These are phyloP conservation scores for Thereva unica DNA, from an alignment of 2,888 invertebrate species.

Conservation along the genomic window DNA sequence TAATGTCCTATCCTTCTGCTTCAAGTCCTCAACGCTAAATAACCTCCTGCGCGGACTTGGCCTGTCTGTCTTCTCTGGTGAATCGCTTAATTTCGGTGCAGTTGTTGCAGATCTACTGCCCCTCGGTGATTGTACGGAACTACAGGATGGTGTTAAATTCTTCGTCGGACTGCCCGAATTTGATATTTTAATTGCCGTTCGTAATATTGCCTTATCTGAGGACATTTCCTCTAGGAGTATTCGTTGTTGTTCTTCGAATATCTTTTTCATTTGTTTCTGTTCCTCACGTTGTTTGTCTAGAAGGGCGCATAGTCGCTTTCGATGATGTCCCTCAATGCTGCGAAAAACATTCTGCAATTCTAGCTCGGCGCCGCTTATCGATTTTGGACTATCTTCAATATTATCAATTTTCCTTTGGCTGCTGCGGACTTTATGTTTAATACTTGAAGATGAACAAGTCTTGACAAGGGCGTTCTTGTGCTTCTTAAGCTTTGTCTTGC, in stretches of 20 bases:
- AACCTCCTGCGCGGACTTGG: slow-evolving; percentile 9
- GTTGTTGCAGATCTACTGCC: not conserved
- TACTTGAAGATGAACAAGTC: slow-evolving; percentile 14
- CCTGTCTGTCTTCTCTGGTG: not conserved
- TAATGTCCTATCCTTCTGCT: not conserved
- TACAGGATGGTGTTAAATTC: not conserved
- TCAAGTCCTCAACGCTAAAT: not conserved
- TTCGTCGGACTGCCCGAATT: not conserved
- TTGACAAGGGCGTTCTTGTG: slow-evolving; percentile 37
- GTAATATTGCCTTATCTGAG: not conserved
- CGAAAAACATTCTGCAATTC: not conserved
- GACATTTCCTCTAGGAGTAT: slow-evolving; percentile 59
- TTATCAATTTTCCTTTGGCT: slow-evolving; percentile 2
- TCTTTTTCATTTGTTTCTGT: slow-evolving; percentile 65
- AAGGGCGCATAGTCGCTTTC: slow-evolving; percentile 65
- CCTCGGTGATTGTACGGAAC: not conserved
- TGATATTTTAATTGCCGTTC: not conserved
- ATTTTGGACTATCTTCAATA: not conserved
- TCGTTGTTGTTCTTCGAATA: slow-evolving; percentile 69
- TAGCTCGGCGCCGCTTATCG: not conserved
- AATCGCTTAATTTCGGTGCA: not conserved
- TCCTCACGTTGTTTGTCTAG: slow-evolving; percentile 68
- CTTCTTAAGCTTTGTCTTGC: slow-evolving; percentile 42
- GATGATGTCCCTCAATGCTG: slow-evolving; percentile 66
- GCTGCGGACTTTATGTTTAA: slow-evolving; percentile 20